phyloP scores from a whole-genome alignment of 2,113 vertebrate species.

The Heterocephalus glaber region DNA sequence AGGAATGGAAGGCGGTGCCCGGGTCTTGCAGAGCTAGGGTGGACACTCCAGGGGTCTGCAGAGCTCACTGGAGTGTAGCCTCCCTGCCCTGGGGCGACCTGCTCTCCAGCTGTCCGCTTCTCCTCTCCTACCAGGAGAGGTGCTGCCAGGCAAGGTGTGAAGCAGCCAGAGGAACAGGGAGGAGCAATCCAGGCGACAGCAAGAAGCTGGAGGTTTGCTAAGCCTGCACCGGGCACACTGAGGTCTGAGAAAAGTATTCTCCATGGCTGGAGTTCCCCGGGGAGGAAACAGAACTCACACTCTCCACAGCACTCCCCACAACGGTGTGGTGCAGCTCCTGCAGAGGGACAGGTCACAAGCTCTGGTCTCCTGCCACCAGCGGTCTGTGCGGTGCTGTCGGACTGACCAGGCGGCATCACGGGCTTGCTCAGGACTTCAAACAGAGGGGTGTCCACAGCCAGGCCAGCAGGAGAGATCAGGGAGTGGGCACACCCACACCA shows the following conservation, averaged over 20 bases:
- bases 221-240: background rate
- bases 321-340: background rate
- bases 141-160: background rate
- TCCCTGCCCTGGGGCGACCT: background rate
- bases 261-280: background rate
- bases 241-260: background rate
- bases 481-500: background rate
- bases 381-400: background rate
- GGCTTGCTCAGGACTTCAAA: background rate
- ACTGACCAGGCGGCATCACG: background rate
- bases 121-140: background rate
- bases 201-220: background rate
- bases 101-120: background rate
- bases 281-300: background rate
- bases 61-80: background rate
- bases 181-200: background rate
- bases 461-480: background rate
- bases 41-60: background rate
- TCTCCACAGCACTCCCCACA: background rate
- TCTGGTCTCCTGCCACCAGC: slow-evolving; percentile 44
- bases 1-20: background rate
- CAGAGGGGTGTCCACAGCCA: background rate
- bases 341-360: slow-evolving; percentile 7
- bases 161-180: background rate
- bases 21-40: background rate